Evolutionary conservation across 2,888 invertebrate genomes (phyloP).

Genomic region (Eupsilia transversa): DNA sequence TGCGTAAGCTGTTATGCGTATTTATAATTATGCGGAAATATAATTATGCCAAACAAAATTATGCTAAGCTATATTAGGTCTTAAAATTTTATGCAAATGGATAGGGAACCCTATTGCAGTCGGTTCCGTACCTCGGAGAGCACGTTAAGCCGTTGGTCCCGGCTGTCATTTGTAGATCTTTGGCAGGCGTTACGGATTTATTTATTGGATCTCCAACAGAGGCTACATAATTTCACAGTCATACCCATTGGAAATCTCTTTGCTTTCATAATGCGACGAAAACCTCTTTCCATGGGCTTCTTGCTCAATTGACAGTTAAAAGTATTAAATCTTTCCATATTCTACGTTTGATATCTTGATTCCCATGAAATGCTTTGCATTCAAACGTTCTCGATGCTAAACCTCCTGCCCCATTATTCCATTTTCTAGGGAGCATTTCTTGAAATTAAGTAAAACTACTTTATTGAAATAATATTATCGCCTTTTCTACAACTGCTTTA

Average conservation of each 20-base stretch:
- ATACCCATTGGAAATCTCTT: neutral
- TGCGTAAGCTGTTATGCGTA: too few species aligned
- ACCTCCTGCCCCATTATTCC: neutral
- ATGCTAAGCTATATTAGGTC: too few species aligned
- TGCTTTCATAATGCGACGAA: neutral
- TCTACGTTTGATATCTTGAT: neutral
- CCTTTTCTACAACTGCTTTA: conserved; percentile 34
- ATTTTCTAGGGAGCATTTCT: neutral
- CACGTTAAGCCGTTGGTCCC: neutral
- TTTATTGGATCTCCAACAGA: too few species aligned
- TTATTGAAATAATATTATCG: conserved; percentile 5
- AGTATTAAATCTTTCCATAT: neutral
- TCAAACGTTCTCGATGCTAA: neutral
- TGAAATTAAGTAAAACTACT: conserved; percentile 17
- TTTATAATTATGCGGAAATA: too few species aligned
- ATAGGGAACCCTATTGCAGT: too few species aligned
- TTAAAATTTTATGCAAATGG: too few species aligned
- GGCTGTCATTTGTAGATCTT: neutral
- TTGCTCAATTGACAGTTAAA: neutral
- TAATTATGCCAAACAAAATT: too few species aligned
- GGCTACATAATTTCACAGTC: too few species aligned
- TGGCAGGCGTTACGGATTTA: neutral
- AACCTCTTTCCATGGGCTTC: neutral
- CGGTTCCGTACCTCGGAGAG: neutral
- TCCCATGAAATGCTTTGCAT: neutral